Evolutionary conservation across 2,113 vertebrate species (phyloP).

Genomic region (Coptodon bakossiorum): DNA sequence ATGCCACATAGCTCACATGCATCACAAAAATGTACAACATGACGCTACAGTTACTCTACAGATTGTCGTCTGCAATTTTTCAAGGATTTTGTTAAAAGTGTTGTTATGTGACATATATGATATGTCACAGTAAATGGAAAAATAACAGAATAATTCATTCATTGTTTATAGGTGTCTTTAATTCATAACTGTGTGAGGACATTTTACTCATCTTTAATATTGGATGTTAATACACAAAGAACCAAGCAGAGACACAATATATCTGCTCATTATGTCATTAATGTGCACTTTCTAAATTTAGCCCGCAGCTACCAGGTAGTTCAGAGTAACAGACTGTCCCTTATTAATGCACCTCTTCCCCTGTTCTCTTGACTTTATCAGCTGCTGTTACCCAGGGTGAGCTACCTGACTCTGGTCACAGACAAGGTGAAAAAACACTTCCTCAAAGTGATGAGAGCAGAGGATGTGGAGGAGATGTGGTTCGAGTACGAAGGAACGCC

Average conservation of each 20-base stretch:
- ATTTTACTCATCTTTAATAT: not conserved
- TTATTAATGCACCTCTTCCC: not conserved
- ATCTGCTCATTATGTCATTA: not conserved
- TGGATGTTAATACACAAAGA: not conserved
- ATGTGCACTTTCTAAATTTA: not conserved
- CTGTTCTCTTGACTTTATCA: slow-evolving; percentile 28
- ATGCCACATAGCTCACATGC: not conserved
- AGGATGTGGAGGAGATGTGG: slow-evolving; percentile 96
- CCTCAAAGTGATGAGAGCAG: slow-evolving; percentile 89
- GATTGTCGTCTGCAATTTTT: not conserved
- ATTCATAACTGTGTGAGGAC: not conserved
- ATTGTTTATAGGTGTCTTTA: not conserved
- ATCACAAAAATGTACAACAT: not conserved
- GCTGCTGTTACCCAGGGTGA: slow-evolving; percentile 94
- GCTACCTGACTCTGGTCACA: slow-evolving; percentile 93
- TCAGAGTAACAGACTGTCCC: not conserved
- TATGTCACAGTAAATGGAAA: not conserved
- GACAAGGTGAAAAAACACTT: slow-evolving; percentile 99
- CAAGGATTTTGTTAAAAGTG: not conserved
- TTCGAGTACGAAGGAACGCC: slow-evolving; percentile 96
- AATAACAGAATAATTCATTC: not conserved
- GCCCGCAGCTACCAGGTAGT: rapidly evolving
- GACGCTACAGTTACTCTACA: not conserved
- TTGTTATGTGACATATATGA: not conserved
- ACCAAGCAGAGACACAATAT: not conserved